Evolutionary conservation across 2,888 invertebrate species (phyloP).

Genomic region (Odontomyia ornata): DNA sequence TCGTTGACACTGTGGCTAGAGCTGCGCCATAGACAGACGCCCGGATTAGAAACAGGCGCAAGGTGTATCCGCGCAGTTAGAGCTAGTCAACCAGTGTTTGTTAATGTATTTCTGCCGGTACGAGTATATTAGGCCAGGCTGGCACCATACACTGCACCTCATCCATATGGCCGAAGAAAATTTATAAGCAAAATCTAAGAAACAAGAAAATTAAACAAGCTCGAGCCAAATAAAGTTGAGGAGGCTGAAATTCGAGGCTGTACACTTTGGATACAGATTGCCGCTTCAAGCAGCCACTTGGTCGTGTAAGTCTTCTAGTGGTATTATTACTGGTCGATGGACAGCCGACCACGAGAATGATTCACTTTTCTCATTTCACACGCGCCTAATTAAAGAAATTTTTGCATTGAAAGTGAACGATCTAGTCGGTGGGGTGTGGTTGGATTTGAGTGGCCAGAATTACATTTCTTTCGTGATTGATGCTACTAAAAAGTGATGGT

Average conservation of each 20-base stretch:
- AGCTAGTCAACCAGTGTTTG: background rate
- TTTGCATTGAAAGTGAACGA: background rate
- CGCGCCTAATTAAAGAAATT: slow-evolving; percentile 38
- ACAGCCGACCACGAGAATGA: background rate
- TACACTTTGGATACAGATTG: background rate
- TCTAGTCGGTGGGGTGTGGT: background rate
- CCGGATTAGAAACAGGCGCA: background rate
- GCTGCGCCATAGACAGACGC: background rate
- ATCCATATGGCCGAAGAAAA: slow-evolving; percentile 4
- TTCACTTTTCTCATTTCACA: slow-evolving; percentile 33
- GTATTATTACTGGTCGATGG: background rate
- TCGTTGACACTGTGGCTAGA: slow-evolving; percentile 10
- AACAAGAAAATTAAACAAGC: background rate
- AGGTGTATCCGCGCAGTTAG: background rate
- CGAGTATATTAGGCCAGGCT: background rate
- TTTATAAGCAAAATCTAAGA: slow-evolving; percentile 14
- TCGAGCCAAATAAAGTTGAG: slow-evolving; percentile 27
- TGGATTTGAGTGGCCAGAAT: background rate
- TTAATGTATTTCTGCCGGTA: background rate
- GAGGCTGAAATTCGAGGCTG: slow-evolving; percentile 31
- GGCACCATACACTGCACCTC: slow-evolving; percentile 1
- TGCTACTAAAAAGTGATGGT: background rate
- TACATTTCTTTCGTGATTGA: background rate
- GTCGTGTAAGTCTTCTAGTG: background rate
- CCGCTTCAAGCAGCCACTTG: background rate